These are phyloP conservation scores for Nothocercus julius DNA, from an alignment of 2,113 vertebrate species.

Conservation along the genomic window DNA sequence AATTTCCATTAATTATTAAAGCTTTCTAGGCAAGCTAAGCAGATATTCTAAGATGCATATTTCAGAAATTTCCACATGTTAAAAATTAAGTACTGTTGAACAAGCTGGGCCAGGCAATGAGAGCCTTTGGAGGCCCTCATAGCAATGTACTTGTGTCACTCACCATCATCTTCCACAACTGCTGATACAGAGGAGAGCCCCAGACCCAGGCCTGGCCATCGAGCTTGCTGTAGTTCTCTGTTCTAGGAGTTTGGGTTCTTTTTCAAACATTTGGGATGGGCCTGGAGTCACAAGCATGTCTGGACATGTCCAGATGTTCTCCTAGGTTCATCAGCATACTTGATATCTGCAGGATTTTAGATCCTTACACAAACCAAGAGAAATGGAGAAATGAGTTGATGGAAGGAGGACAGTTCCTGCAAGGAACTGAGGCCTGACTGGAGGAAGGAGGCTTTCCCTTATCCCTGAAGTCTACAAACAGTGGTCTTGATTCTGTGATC, in stretches of 20 bases:
- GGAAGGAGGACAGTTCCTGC: background rate
- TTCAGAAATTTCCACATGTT: slow-evolving; percentile 71
- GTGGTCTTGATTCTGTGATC: background rate
- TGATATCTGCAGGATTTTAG: background rate
- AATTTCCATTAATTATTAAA: slow-evolving; percentile 80
- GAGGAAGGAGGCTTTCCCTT: background rate
- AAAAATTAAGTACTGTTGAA: slow-evolving; percentile 66
- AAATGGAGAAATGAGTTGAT: rapidly evolving
- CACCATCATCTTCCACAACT: background rate
- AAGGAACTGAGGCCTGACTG: background rate
- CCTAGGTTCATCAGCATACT: background rate
- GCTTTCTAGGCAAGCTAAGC: slow-evolving; percentile 73
- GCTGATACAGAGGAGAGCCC: rapidly evolving
- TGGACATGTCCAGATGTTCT: background rate
- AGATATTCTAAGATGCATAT: slow-evolving; percentile 64
- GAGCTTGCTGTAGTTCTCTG: rapidly evolving
- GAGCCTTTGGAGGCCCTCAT: background rate
- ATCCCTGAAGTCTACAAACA: background rate
- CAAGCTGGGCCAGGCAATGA: slow-evolving; percentile 24
- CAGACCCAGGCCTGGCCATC: background rate
- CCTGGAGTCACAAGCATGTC: background rate
- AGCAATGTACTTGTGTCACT: background rate
- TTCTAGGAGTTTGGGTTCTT: background rate
- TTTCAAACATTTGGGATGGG: background rate
- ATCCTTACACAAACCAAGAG: background rate